Evolutionary conservation across 1,140 invertebrate species (phyloP).

Genomic region (Stegodyphus dumicola): DNA sequence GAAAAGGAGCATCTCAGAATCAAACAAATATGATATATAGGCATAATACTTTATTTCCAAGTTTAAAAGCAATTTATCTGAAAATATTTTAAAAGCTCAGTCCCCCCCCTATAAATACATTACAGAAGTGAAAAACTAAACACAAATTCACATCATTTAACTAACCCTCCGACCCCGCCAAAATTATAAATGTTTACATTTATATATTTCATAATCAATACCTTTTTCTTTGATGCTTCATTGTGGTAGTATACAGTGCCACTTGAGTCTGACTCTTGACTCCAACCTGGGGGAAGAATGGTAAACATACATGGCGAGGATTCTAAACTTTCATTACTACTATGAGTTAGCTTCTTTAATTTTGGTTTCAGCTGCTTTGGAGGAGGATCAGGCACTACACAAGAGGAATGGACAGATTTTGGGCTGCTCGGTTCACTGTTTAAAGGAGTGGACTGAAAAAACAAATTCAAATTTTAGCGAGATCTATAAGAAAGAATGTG

Average conservation of each 20-base stretch:
- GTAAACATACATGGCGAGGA: conserved; percentile 53
- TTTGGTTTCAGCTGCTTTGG: conserved; percentile 64
- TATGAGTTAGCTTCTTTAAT: conserved; percentile 56
- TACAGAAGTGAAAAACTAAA: too few relatives aligned
- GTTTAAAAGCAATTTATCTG: too few relatives aligned
- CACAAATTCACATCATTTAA: too few relatives aligned
- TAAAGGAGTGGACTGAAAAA: conserved; percentile 33
- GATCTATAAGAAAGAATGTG: too few relatives aligned
- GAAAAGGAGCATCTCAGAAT: too few relatives aligned
- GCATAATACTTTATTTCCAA: too few relatives aligned
- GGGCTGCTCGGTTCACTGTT: conserved; percentile 54
- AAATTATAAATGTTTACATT: too few relatives aligned
- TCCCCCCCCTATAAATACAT: too few relatives aligned
- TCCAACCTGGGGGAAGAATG: conserved; percentile 66
- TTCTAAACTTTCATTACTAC: conserved; percentile 56
- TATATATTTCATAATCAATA: conserved; percentile 37
- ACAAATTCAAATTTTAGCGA: background rate
- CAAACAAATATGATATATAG: too few relatives aligned
- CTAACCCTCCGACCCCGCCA: too few relatives aligned
- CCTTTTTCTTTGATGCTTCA: conserved; percentile 66
- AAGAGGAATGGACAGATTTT: conserved; percentile 12
- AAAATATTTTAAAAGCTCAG: too few relatives aligned
- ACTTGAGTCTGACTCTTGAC: conserved; percentile 65
- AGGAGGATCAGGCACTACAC: conserved; percentile 61
- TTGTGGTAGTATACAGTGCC: conserved; percentile 67